Evolutionary conservation across 2,797 vertebrate species (phyloP), one percentile per base, ranked within the genome.

Genomic region (Acrossocheilus fasciatus): DNA sequence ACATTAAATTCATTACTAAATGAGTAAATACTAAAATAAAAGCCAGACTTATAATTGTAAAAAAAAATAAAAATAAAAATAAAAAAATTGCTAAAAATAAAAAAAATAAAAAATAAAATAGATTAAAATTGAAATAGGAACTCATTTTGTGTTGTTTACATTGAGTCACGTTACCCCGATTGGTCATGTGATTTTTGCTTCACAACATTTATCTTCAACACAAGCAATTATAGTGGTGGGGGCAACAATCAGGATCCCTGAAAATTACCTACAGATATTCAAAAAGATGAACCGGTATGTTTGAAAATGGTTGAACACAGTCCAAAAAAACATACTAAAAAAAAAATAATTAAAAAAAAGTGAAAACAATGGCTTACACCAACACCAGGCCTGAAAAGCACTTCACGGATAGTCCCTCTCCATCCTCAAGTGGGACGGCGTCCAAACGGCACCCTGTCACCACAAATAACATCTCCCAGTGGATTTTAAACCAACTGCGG

Each of bases 401-500:
- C 34, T 47, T 50, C 41, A 54, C 18, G 2, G 73, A 83, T n/a
- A 20, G 43, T 23, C n/a, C 34, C 34, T 15, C 75, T 70, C 45
- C 17, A 30, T 78, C 64, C 75, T 72, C 36, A 79, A 85, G 75
- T 72, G 54, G 89, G 83, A 64, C 86, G 43, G 5, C 83, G 74
- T 84, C 89, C 92, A 89, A 92, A 62, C 88, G 41, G 88, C 89
- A 84, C 82, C n/a, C 90, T 83, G 90, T 89, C 88, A 54, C 91
- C 90, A 89, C 89, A 92, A 95, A 93, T 92, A 90, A 92, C 86
- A 14, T 62, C 85, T 20, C 59, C 47, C 82, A 4, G 87, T 92
- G 93, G 91, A 89, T 92, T 93, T 93, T 90, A 82, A 91, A 92
- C 91, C 90, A 23, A 84, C 23, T 86, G 86, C 59, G 36, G 83